Conservation (phyloP, 92 coral and sea anemone genomes). For the Zoanthus solanderi region DNA sequence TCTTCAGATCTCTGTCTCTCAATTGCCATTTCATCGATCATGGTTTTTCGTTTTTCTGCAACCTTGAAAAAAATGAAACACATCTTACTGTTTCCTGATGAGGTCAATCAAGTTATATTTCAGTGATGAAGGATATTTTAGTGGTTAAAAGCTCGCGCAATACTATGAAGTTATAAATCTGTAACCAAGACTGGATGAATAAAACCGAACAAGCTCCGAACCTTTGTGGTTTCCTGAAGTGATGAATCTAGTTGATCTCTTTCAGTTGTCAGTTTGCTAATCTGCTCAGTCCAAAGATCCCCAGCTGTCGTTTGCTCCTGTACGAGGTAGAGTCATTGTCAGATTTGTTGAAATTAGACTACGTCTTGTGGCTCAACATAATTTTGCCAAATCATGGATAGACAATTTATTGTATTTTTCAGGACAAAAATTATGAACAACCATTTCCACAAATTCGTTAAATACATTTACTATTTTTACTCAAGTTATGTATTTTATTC, state of each 20-base stretch:
- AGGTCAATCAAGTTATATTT: background rate
- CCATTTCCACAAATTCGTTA: too few relatives aligned
- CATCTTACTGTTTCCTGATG: background rate
- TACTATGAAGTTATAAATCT: background rate
- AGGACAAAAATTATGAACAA: too few relatives aligned
- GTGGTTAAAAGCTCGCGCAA: too few relatives aligned
- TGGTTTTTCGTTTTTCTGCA: conserved; percentile 91
- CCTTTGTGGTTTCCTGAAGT: conserved; percentile 76
- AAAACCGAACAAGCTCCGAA: background rate
- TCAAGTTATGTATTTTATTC: too few relatives aligned
- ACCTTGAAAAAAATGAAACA: conserved; percentile 59
- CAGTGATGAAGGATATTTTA: background rate
- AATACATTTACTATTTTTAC: too few relatives aligned
- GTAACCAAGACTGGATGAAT: background rate
- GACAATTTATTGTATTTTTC: too few relatives aligned
- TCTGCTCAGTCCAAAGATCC: conserved; percentile 80
- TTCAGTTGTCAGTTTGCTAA: conserved; percentile 75
- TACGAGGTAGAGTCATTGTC: background rate
- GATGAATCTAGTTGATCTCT: conserved; percentile 72
- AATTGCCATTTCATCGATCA: conserved; percentile 92
- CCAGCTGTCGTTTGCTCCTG: conserved; percentile 81
- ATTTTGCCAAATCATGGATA: too few relatives aligned
- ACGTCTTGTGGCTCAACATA: too few relatives aligned
- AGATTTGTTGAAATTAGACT: too few relatives aligned
- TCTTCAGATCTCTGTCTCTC: conserved; percentile 84